Conservation (phyloP, 2,888 invertebrate species). For the Oscheius sp. region DNA sequence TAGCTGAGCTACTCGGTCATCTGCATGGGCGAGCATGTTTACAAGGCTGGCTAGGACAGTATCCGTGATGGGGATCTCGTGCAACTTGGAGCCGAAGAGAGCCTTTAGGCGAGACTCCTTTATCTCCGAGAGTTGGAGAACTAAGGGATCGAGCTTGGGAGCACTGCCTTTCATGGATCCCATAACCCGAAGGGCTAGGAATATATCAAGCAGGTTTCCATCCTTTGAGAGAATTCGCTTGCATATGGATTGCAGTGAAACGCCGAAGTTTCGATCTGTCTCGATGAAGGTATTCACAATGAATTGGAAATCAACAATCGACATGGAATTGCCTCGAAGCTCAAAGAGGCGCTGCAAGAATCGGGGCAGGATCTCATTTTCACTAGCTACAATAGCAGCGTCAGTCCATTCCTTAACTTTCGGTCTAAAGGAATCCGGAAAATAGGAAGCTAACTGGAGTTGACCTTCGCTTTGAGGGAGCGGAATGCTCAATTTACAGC, state of each 20-base stretch:
- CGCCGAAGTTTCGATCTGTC: not conserved
- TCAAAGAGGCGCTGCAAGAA: slow-evolving; percentile 5
- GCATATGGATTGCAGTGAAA: not conserved
- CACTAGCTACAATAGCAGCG: not conserved
- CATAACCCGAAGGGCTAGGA: not conserved
- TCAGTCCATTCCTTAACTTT: slow-evolving; percentile 3
- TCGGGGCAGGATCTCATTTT: not conserved
- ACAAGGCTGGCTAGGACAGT: not conserved
- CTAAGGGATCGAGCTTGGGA: not conserved
- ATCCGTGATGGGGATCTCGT: not conserved
- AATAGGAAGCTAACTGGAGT: not conserved
- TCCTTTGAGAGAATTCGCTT: not conserved
- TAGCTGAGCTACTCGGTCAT: slow-evolving; percentile 4
- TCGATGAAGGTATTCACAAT: slow-evolving; percentile 7
- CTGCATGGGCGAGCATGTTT: slow-evolving; percentile 8
- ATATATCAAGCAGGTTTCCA: not conserved
- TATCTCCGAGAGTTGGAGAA: not conserved
- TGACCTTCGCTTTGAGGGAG: not conserved
- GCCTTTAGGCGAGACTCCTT: not conserved
- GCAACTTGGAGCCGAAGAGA: slow-evolving; percentile 11
- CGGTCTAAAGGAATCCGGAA: not conserved
- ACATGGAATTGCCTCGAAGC: not conserved
- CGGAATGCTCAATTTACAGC: not conserved
- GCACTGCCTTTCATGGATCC: not conserved
- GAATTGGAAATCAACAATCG: not conserved